Percentiles rank a stretch among this genome's conserved stretches.
phyloP scores from a whole-genome alignment of 2,888 invertebrate species.

The Meganola albula region DNA sequence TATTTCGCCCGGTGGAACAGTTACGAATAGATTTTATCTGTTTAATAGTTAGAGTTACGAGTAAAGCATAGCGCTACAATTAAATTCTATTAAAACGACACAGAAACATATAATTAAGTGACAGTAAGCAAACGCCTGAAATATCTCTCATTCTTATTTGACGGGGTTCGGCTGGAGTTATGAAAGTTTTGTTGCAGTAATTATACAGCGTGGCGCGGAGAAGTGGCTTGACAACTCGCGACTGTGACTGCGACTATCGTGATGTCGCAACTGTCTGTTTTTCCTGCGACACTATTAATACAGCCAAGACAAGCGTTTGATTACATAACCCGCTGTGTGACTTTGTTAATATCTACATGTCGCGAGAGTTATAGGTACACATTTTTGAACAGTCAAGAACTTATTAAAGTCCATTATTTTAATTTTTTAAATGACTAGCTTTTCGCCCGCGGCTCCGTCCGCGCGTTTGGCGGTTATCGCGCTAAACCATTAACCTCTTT shows the following conservation, averaged over 20 bases:
- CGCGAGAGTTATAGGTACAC: slow-evolving; percentile 28
- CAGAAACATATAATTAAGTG: slow-evolving; percentile 61
- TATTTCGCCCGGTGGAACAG: too few species aligned
- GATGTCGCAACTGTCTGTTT: slow-evolving; percentile 43
- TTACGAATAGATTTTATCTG: too few species aligned
- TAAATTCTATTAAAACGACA: slow-evolving; percentile 70
- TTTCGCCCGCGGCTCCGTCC: too few species aligned
- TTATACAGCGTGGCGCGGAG: slow-evolving; percentile 44
- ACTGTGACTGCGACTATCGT: slow-evolving; percentile 21
- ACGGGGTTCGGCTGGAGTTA: slow-evolving; percentile 45
- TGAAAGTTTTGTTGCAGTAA: slow-evolving; percentile 66
- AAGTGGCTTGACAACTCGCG: slow-evolving; percentile 24
- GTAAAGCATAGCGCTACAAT: slow-evolving; percentile 47
- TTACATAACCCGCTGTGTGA: slow-evolving; percentile 48
- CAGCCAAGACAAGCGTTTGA: slow-evolving; percentile 56
- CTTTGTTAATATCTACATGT: slow-evolving; percentile 52
- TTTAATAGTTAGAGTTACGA: too few species aligned
- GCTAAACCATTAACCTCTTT: too few species aligned
- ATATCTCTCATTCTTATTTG: slow-evolving; percentile 68
- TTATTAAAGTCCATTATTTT: slow-evolving; percentile 2
- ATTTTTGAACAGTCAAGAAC: slow-evolving; percentile 21
- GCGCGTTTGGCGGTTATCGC: too few species aligned
- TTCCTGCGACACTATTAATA: slow-evolving; percentile 56
- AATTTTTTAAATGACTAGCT: too few species aligned
- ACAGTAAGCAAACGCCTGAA: slow-evolving; percentile 57